A percentile compares a stretch with the other conserved stretches of the same genome.
Evolutionary conservation across 2,888 invertebrate species (phyloP).

Genomic region (Aporophyla nigra): DNA sequence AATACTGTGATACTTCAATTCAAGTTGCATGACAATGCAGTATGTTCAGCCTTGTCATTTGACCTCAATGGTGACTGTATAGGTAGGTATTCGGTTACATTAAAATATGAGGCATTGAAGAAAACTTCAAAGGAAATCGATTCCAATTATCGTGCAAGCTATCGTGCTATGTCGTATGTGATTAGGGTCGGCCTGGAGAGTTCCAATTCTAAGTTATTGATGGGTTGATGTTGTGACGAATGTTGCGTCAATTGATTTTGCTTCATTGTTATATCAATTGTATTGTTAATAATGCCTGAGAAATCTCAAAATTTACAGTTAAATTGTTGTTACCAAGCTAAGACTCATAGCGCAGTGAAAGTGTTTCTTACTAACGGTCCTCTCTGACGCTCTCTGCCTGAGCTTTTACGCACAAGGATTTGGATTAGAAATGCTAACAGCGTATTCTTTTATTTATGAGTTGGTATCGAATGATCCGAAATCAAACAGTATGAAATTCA

Average conservation of each 20-base stretch:
- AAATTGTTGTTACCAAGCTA: conserved; percentile 38
- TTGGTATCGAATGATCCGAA: conserved; percentile 36
- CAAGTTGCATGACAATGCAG: conserved; percentile 36
- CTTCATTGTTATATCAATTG: conserved; percentile 13
- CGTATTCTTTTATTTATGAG: conserved; percentile 33
- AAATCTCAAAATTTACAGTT: conserved; percentile 23
- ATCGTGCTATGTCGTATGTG: conserved; percentile 17
- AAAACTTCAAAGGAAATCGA: conserved; percentile 45
- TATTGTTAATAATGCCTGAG: conserved; percentile 13
- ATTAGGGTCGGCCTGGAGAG: conserved; percentile 10
- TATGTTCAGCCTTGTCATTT: conserved; percentile 16
- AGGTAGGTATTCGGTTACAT: conserved; percentile 18
- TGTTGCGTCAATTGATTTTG: conserved; percentile 20
- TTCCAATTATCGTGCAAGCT: conserved; percentile 35
- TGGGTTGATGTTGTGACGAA: conserved; percentile 22
- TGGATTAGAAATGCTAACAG: conserved; percentile 24
- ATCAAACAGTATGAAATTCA: conserved; percentile 47
- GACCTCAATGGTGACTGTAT: conserved; percentile 26
- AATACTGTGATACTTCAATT: conserved; percentile 25
- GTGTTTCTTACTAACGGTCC: conserved; percentile 71
- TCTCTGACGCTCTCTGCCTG: conserved; percentile 51
- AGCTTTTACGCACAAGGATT: conserved; percentile 44
- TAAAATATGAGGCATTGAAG: conserved; percentile 26
- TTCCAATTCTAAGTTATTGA: conserved; percentile 20
- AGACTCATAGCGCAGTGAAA: conserved; percentile 66